A percentile compares a stretch with the other conserved stretches of the same genome.
Conservation (phyloP, 1,140 invertebrate genomes). For the Lerema accius region DNA sequence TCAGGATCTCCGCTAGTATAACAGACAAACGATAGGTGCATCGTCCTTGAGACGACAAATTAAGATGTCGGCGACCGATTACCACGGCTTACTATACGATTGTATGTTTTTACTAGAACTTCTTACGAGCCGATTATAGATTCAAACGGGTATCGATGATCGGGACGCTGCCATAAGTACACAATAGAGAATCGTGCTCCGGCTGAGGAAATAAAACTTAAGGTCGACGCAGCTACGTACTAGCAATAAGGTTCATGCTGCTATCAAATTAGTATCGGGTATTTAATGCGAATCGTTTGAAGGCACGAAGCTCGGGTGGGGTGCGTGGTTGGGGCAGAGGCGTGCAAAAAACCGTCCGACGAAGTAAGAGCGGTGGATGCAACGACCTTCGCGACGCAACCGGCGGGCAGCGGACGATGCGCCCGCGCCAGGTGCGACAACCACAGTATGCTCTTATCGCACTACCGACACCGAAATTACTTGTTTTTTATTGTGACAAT, state of each 20-base stretch:
- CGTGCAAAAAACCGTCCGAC: no score
- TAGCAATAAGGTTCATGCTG: slow-evolving; percentile 8
- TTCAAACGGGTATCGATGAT: no score
- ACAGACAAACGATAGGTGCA: no score
- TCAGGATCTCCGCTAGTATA: no score
- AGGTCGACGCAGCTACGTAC: slow-evolving; percentile 12
- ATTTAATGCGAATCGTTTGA: background rate
- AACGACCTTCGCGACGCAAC: slow-evolving; percentile 38
- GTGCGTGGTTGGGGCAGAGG: no score
- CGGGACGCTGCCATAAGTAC: background rate
- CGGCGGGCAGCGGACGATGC: slow-evolving; percentile 18
- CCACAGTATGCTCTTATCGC: slow-evolving; percentile 27
- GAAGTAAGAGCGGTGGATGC: no score
- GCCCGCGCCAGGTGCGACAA: slow-evolving; percentile 41
- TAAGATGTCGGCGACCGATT: no score
- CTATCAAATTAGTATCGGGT: slow-evolving; percentile 17
- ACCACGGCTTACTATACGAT: no score
- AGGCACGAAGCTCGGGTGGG: background rate
- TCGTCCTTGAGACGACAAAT: no score
- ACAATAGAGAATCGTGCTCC: slow-evolving; percentile 8
- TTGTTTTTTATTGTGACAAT: no score
- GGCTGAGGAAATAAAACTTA: slow-evolving; percentile 13
- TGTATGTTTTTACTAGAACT: no score
- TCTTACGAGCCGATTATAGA: no score
- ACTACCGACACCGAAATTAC: slow-evolving; percentile 28